A percentile compares a stretch with the other conserved stretches of the same genome.
Evolutionary conservation across 2,797 vertebrate genomes (phyloP).

Genomic region (Microhierax caerulescens): DNA sequence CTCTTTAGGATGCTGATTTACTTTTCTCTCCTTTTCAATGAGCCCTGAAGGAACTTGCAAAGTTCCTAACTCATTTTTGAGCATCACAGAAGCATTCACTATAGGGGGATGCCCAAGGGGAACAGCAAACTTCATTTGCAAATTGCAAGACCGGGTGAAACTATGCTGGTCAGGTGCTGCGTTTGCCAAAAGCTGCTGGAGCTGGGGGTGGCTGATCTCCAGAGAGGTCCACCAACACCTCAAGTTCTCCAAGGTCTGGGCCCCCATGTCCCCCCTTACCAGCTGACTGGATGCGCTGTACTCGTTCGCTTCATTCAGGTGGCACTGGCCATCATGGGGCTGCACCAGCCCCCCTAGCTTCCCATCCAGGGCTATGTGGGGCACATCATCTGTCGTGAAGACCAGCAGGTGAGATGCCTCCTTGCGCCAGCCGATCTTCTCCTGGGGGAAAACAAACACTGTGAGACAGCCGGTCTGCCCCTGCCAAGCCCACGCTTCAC

Average conservation of each 20-base stretch:
- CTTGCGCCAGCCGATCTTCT: conserved; percentile 94
- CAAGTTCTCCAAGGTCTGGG: rapidly evolving
- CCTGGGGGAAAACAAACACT: conserved; percentile 71
- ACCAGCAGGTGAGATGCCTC: conserved; percentile 94
- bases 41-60: not conserved
- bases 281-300: conserved; percentile 89
- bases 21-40: not conserved
- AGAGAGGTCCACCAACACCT: not conserved
- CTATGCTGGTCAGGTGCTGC: not conserved
- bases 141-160: not conserved
- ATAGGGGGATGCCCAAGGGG: not conserved
- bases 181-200: not conserved
- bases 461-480: not conserved
- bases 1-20: not conserved
- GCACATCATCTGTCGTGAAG: conserved; percentile 92
- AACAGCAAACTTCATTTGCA: not conserved
- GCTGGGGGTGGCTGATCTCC: not conserved
- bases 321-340: conserved; percentile 92
- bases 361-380: conserved; percentile 94
- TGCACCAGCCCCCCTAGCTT: conserved; percentile 91
- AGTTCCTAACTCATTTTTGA: not conserved
- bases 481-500: not conserved
- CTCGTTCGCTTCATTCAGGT: conserved; percentile 88
- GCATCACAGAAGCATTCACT: not conserved
- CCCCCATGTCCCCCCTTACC: conserved; percentile 73